phyloP scores from a whole-genome alignment of 2,888 invertebrate genomes.

The Tetramorium bicarinatum region DNA sequence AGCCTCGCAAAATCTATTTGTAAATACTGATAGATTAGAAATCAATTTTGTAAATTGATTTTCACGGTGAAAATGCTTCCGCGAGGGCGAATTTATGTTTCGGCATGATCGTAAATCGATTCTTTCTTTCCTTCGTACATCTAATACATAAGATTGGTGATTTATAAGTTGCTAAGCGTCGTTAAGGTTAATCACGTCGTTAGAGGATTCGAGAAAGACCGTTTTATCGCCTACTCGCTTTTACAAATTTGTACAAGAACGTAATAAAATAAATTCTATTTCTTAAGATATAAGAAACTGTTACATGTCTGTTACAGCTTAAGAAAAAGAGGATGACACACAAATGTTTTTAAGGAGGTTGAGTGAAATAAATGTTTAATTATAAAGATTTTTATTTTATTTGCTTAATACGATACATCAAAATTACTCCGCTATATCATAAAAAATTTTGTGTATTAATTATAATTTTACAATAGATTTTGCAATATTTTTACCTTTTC shows the following conservation, averaged over 20 bases:
- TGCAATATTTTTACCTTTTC: not conserved
- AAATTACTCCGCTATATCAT: not conserved
- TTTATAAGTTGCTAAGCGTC: slow-evolving; percentile 67
- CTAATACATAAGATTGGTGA: slow-evolving; percentile 63
- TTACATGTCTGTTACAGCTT: not conserved
- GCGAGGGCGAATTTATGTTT: slow-evolving; percentile 68
- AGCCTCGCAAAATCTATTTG: slow-evolving; percentile 27
- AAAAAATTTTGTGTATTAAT: not conserved
- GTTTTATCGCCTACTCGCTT: slow-evolving; percentile 54
- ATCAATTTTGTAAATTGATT: not conserved
- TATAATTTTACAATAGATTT: not conserved
- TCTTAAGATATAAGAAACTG: not conserved
- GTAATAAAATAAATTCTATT: slow-evolving; percentile 22
- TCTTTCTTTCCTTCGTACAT: slow-evolving; percentile 47
- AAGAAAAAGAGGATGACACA: not conserved
- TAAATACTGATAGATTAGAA: slow-evolving; percentile 44
- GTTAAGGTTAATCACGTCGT: slow-evolving; percentile 70
- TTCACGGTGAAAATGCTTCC: slow-evolving; percentile 65
- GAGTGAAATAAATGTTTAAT: not conserved
- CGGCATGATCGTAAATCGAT: slow-evolving; percentile 63
- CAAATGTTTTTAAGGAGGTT: not conserved
- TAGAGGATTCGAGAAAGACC: slow-evolving; percentile 54
- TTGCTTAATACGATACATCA: not conserved
- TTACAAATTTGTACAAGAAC: slow-evolving; percentile 60
- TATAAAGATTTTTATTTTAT: not conserved